These are phyloP conservation scores for Fopius arisanus DNA, from an alignment of 1,140 invertebrate species.

Conservation along the genomic window DNA sequence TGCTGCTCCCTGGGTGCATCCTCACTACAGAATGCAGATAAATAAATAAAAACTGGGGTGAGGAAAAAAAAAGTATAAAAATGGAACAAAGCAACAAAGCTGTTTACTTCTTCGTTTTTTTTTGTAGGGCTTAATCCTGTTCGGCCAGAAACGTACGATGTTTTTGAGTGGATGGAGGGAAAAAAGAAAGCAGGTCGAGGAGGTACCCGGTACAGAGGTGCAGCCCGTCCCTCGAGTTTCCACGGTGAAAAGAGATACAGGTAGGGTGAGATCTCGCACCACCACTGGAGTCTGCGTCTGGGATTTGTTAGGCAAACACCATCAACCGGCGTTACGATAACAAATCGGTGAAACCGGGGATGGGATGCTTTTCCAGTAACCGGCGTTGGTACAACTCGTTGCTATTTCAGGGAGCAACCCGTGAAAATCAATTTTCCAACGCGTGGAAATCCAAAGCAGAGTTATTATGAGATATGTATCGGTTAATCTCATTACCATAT, in stretches of 20 bases:
- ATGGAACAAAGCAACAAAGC: neutral
- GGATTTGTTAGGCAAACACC: conserved; percentile 39
- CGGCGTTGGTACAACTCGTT: neutral
- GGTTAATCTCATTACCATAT: neutral
- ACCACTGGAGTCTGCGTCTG: conserved; percentile 14
- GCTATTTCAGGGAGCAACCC: neutral
- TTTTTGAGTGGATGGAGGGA: neutral
- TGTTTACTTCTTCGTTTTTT: neutral
- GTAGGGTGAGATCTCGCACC: neutral
- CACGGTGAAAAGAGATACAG: neutral
- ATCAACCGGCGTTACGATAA: conserved; percentile 34
- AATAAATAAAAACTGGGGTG: neutral
- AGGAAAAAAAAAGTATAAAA: neutral
- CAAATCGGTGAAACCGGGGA: conserved; percentile 31
- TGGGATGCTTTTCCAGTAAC: conserved; percentile 25
- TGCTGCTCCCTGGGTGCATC: too few relatives aligned
- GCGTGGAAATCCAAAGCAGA: neutral
- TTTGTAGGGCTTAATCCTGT: neutral
- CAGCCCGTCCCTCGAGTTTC: neutral
- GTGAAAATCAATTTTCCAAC: neutral
- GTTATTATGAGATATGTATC: neutral
- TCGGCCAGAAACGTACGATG: neutral
- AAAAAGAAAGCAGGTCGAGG: conserved; percentile 12
- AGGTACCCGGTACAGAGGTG: neutral
- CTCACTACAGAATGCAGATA: too few relatives aligned